Base-by-base conservation (phyloP, 2,797 vertebrate species). In the Rallus crepitans region DNA sequence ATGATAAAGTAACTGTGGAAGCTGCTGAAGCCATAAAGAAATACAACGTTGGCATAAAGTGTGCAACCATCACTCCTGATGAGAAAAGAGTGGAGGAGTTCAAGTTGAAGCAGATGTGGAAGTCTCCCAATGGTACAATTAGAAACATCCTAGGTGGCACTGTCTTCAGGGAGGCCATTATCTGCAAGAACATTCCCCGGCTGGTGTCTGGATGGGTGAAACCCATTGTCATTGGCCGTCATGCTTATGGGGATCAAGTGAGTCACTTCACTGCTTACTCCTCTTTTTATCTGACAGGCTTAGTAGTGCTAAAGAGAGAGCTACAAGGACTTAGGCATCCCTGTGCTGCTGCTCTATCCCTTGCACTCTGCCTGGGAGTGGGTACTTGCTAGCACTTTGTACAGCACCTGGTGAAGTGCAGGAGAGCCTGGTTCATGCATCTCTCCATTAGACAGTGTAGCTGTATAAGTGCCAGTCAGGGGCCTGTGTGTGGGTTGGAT, bases 61-160 rank as follows among this genome's bases (percentile, higher is more conserved):
- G 99, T 56, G 99, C 99, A 92, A 99, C 99, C 89, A 99, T 99
- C 98, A 99, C 99, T 21, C 99, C 99, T 0, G 99, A 99, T 42
- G 99, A 99, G 98, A 99, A 99, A 1, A 98, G 99, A 5, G 99
- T 99, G 71, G 99, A 99, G 96, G 99, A 99, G 96, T 99, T 99
- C 98, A 99, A 99, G 91, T 90, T 99, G 19, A 99, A 99, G 97
- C 98, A 99, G 97, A 99, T 99, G 99, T 99, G 99, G 99, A 99
- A 99, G 55, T 99, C 99, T 6, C 99, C 99, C 56, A 99, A 99
- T 31, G 99, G 99, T 66, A 99, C 99, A 90, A 99, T 99, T 96
- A 98, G 99, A 42, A 99, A 99, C 97, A 99, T 99, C 97, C 97
- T 99, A 17, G 99, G 99, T 24, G 99, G 99, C 84, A 99, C 99